A percentile compares a stretch with the other conserved stretches of the same genome.
Conservation (phyloP, 1,140 invertebrate species). For the Microplitis mediator region DNA sequence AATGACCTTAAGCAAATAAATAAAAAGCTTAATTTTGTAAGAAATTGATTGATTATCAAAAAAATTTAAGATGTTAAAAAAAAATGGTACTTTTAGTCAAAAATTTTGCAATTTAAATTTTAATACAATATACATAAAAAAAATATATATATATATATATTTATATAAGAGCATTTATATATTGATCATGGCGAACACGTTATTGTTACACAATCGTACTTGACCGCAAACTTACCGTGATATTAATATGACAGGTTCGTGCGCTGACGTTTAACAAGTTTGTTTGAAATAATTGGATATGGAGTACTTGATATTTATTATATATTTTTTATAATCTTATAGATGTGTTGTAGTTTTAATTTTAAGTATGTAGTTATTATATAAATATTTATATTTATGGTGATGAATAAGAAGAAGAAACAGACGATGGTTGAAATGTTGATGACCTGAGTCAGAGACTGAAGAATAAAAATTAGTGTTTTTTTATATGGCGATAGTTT, state of each 20-base stretch:
- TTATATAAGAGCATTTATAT: not conserved
- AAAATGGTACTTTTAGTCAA: too few relatives aligned
- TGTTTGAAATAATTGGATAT: too few relatives aligned
- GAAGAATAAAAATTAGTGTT: not conserved
- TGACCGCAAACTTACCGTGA: constrained; percentile 30
- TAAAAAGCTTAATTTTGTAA: too few relatives aligned
- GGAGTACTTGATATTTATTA: not conserved
- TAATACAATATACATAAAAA: not conserved
- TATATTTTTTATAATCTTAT: not conserved
- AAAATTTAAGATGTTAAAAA: too few relatives aligned
- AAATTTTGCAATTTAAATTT: too few relatives aligned
- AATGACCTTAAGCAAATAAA: too few relatives aligned
- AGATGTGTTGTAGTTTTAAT: too few relatives aligned
- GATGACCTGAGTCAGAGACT: not conserved
- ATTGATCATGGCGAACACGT: not conserved
- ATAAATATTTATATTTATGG: not conserved
- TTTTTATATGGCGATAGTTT: not conserved
- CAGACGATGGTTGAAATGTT: not conserved
- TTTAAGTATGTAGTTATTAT: too few relatives aligned
- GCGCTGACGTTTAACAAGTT: constrained; percentile 8
- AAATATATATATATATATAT: not conserved
- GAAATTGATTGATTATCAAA: too few relatives aligned
- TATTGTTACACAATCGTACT: constrained; percentile 31
- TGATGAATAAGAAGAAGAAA: not conserved
- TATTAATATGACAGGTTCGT: constrained; percentile 29